A percentile compares a stretch with the other conserved stretches of the same genome.
Evolutionary conservation across 2,113 vertebrate species (phyloP).

Genomic region (Ibidorhyncha struthersii): DNA sequence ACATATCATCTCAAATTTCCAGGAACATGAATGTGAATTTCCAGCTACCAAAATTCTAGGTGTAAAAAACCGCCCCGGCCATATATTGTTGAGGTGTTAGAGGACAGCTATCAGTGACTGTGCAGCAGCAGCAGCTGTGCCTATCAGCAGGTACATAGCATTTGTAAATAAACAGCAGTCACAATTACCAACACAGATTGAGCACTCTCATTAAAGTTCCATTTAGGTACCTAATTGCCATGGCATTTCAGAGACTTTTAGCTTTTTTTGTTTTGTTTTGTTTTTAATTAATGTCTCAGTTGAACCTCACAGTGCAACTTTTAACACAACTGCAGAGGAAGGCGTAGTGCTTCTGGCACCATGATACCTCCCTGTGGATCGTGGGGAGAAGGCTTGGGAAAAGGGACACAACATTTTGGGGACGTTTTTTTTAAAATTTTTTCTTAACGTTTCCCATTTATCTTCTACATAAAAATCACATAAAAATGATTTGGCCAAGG

Average conservation of each 20-base stretch:
- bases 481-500: background rate
- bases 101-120: background rate
- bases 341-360: background rate
- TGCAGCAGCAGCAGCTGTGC: constrained; percentile 31
- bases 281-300: constrained; percentile 32
- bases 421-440: background rate
- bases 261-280: background rate
- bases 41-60: background rate
- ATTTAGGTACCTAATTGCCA: constrained; percentile 56
- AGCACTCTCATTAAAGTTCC: constrained; percentile 59
- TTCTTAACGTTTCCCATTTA: background rate
- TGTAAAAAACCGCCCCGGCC: background rate
- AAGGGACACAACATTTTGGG: background rate
- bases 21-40: background rate
- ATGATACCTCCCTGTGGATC: background rate
- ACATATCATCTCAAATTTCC: background rate
- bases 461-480: background rate
- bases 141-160: background rate
- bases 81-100: background rate
- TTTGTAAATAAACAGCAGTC: constrained; percentile 47
- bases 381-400: background rate
- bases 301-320: background rate
- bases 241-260: constrained; percentile 53
- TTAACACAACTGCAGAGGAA: background rate
- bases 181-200: constrained; percentile 55